These are phyloP conservation scores for Argyrosomus japonicus DNA, from an alignment of 2,113 vertebrate species.

Conservation along the genomic window DNA sequence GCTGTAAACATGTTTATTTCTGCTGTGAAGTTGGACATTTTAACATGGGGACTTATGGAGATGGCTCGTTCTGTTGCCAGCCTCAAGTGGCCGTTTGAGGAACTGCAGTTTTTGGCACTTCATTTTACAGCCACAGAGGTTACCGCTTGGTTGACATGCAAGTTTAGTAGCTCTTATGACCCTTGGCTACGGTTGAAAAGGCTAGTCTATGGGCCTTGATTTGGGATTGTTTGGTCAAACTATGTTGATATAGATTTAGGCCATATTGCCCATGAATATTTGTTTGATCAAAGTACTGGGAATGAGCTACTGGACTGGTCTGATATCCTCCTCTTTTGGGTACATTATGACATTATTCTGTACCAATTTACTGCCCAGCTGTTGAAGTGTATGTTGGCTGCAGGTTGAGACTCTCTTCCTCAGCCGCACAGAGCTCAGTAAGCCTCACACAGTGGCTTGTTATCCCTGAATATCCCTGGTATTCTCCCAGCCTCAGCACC, in stretches of 20 bases:
- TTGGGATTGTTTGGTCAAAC: background rate
- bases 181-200: background rate
- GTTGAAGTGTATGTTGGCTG: background rate
- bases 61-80: too few species aligned
- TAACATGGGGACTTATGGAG: too few species aligned
- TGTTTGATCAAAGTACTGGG: background rate
- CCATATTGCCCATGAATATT: background rate
- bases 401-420: background rate
- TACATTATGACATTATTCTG: background rate
- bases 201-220: background rate
- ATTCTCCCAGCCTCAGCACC: constrained; percentile 16
- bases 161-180: background rate
- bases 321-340: background rate
- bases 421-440: constrained; percentile 11
- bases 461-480: constrained; percentile 17
- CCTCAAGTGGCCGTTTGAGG: too few species aligned
- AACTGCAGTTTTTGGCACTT: too few species aligned
- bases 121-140: too few species aligned
- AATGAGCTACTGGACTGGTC: background rate
- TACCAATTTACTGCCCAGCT: background rate
- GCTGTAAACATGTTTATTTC: too few species aligned
- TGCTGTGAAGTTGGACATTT: too few species aligned
- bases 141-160: too few species aligned
- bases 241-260: background rate
- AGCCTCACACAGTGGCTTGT: constrained; percentile 37